Conservation (phyloP, 2,888 invertebrate genomes). For the Arenicola marina region DNA sequence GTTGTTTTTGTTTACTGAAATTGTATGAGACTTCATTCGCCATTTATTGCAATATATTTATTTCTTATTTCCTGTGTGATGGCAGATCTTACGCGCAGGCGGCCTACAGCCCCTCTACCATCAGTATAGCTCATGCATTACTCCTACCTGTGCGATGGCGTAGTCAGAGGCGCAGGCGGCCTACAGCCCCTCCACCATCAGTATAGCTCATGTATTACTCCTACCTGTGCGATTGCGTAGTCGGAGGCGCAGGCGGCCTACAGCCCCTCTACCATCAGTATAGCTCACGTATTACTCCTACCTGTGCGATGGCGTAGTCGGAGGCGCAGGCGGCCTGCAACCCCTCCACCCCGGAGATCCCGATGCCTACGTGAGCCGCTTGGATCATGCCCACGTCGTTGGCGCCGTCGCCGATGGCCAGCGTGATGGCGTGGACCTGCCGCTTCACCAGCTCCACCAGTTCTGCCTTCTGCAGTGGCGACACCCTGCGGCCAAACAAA, state of each 20-base stretch:
- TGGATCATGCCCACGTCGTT: conserved; percentile 65
- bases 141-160: no score
- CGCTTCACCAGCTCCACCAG: conserved; percentile 65
- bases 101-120: no score
- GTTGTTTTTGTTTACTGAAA: no score
- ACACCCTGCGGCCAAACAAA: conserved; percentile 70
- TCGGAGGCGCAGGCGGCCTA: conserved; percentile 99
- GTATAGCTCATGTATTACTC: no score
- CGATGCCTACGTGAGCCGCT: conserved; percentile 96
- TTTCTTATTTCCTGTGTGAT: no score
- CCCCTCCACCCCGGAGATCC: conserved; percentile 97
- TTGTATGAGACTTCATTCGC: no score
- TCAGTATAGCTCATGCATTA: no score
- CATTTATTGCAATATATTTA: no score
- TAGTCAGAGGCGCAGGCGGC: no score
- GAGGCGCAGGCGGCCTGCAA: conserved; percentile 98
- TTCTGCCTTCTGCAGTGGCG: conserved; percentile 91
- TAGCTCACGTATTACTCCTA: no score
- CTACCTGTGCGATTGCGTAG: conserved; percentile 93
- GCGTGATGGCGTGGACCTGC: conserved; percentile 59
- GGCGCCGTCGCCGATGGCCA: conserved; percentile 62
- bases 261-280: conserved; percentile 97
- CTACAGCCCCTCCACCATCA: no score
- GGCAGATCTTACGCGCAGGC: no score
- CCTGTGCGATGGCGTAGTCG: conserved; percentile 96